Base-by-base conservation (phyloP, 2,113 vertebrate genomes). In the Sardina pilchardus region DNA sequence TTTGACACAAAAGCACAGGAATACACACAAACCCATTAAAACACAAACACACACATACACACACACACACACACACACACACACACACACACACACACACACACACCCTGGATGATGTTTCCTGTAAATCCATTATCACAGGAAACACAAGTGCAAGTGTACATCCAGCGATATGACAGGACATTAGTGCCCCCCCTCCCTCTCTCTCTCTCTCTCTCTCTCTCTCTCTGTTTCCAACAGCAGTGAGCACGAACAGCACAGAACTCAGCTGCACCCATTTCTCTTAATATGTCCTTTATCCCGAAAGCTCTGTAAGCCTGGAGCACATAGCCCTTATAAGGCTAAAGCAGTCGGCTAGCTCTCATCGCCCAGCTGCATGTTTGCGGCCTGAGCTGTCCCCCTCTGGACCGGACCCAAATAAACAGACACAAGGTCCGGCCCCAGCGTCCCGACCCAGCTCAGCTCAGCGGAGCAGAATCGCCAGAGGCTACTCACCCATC, bases 401-500 rank as follows among this genome's bases (percentile, higher is more conserved):
- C 93, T 91, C 85, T 90, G 90, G 82, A 82, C 75, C 81, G 86
- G 48, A 19, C 87, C 89, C 90, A 90, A 88, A n/a, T n/a, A 87
- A 87, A 85, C 90, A 86, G 84, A 85, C 90, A 30, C 63, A 71
- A 10, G 24, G 4, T 84, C 86, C 87, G 78, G 82, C 19, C 1
- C 34, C 63, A 84, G 67, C 81, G 83, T 19, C 53, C 85, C 53
- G 63, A 71, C 63, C 24, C 16, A 30, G n/a, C 87, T 39, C 81
- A 42, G n/a, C 26, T 6, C 59, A 67, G 59, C 6, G 5, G 59
- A 67, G 59, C 59, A 67, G 59, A 67, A 67, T 24, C 63, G 26
- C 9, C 14, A 71, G 59, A 7, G 24, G 59, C 44, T 93, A 91
- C 98, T 97, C 94, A 99, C 98, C 97, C 87, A 95, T 95, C 34